These are phyloP conservation scores for Labeo rohita DNA, from an alignment of 2,113 vertebrate species.

Conservation along the genomic window DNA sequence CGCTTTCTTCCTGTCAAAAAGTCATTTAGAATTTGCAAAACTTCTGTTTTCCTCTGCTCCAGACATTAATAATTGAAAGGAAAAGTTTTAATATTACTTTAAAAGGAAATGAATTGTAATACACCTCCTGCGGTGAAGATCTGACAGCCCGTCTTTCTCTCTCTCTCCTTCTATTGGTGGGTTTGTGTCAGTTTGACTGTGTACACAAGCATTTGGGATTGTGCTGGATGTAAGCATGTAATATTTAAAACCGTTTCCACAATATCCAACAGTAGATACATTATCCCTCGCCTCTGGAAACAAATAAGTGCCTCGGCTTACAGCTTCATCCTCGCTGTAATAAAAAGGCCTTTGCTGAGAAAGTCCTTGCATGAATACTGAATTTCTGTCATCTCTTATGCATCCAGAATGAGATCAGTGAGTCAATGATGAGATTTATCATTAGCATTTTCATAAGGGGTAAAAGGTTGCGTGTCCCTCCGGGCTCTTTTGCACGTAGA, in stretches of 20 bases:
- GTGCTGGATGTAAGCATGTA: slow-evolving; percentile 32
- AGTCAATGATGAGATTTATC: slow-evolving; percentile 52
- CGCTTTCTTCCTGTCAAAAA: slow-evolving; percentile 6
- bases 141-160: slow-evolving; percentile 14
- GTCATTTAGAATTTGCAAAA: slow-evolving; percentile 17
- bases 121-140: neutral
- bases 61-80: slow-evolving; percentile 35
- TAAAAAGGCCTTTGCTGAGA: slow-evolving; percentile 42
- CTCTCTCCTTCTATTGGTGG: slow-evolving; percentile 7
- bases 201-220: neutral
- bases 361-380: slow-evolving; percentile 45
- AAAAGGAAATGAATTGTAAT: neutral
- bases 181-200: neutral
- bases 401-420: slow-evolving; percentile 39
- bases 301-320: neutral
- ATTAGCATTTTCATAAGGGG: slow-evolving; percentile 55
- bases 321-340: slow-evolving; percentile 27
- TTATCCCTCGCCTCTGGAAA: slow-evolving; percentile 19
- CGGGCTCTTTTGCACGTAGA: slow-evolving; percentile 28
- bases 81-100: slow-evolving; percentile 31
- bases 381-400: slow-evolving; percentile 45
- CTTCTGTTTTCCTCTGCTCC: slow-evolving; percentile 18
- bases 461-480: slow-evolving; percentile 34
- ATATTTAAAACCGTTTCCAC: slow-evolving; percentile 19
- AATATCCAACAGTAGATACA: neutral